Evolutionary conservation across 2,888 invertebrate species (phyloP).

Genomic region (Tribolium freemani): DNA sequence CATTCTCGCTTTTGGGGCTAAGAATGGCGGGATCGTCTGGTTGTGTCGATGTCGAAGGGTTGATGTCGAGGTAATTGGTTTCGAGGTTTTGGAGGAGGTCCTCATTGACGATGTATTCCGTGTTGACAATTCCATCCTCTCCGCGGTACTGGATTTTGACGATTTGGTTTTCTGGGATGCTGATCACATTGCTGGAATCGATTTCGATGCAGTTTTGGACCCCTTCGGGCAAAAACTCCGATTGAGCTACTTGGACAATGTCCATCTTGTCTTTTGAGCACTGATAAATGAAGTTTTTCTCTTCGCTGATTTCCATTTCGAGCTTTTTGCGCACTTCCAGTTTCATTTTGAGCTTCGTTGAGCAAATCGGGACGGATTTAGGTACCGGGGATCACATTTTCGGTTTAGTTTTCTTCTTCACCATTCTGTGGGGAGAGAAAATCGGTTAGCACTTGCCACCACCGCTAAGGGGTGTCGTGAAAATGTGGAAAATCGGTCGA

Average conservation of each 20-base stretch:
- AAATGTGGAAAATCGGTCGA: conserved; percentile 56
- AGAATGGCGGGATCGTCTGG: conserved; percentile 48
- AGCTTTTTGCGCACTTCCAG: conserved; percentile 42
- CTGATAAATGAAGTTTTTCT: conserved; percentile 48
- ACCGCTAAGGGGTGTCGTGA: conserved; percentile 48
- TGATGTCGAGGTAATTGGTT: conserved; percentile 44
- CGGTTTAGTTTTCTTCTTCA: conserved; percentile 5
- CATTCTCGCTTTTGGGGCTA: conserved; percentile 62
- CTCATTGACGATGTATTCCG: conserved; percentile 64
- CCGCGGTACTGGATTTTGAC: conserved; percentile 64
- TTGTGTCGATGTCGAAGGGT: conserved; percentile 16
- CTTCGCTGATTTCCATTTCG: conserved; percentile 51
- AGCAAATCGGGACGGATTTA: conserved; percentile 46
- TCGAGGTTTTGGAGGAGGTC: conserved; percentile 43
- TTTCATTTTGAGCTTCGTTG: conserved; percentile 54
- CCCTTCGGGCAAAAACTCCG: conserved; percentile 54
- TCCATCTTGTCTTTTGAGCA: conserved; percentile 34
- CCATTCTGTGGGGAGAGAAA: conserved; percentile 9
- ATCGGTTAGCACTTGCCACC: not conserved
- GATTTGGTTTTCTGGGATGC: conserved; percentile 61
- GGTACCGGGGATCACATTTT: conserved; percentile 10
- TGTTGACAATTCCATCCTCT: conserved; percentile 61
- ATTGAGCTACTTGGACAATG: conserved; percentile 43
- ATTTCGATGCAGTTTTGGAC: conserved; percentile 61
- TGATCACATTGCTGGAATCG: conserved; percentile 59